Conservation (phyloP, 1,140 invertebrate genomes). For the Gryllus bimaculatus region DNA sequence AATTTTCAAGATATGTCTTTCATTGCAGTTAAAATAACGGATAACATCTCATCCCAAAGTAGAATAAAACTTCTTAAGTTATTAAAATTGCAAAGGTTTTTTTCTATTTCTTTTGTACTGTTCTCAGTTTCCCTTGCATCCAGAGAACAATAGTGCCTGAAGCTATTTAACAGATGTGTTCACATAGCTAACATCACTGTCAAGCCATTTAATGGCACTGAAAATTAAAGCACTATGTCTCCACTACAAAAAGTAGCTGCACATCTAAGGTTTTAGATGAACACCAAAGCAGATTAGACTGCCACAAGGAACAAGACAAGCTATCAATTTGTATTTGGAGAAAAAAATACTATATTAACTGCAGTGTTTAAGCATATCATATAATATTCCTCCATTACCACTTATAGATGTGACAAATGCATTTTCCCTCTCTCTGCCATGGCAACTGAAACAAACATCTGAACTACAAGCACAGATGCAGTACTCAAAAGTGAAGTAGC, state of each 20-base stretch:
- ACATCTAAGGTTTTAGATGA: no score
- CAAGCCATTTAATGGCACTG: background rate
- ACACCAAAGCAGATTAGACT: no score
- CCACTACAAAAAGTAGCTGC: background rate
- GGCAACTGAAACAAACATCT: no score
- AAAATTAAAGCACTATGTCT: background rate
- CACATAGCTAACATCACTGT: background rate
- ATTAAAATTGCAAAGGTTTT: background rate
- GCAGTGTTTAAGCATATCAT: no score
- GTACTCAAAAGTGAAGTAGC: no score
- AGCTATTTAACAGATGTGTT: slow-evolving; percentile 1
- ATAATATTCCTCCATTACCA: no score
- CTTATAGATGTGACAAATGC: no score
- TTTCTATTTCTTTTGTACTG: background rate
- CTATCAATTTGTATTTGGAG: no score
- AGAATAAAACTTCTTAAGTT: background rate
- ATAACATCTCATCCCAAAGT: background rate
- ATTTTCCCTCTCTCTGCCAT: no score
- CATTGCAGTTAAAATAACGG: background rate
- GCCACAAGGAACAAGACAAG: no score
- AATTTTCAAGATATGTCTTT: slow-evolving; percentile 2
- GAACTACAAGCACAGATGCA: no score
- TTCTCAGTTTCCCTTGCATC: background rate
- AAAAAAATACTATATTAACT: no score
- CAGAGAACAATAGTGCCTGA: slow-evolving; percentile 1